These are phyloP conservation scores for Tychaedon coryphoeus DNA, from an alignment of 2,113 vertebrate species.

Conservation along the genomic window DNA sequence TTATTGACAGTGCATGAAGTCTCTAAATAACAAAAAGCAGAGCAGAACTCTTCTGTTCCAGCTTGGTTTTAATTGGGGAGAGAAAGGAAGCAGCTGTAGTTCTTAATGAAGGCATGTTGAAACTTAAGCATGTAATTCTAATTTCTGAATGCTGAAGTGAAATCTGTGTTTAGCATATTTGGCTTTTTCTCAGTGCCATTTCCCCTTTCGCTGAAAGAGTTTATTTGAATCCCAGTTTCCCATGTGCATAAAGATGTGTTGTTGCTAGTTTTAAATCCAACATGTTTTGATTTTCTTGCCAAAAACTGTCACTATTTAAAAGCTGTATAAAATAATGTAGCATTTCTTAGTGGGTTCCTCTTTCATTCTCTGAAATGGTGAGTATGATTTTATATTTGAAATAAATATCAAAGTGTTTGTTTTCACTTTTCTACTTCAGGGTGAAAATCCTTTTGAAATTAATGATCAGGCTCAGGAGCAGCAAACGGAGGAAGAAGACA, in stretches of 20 bases:
- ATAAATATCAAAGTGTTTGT: not conserved
- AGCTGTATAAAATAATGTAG: not conserved
- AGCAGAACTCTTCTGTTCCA: not conserved
- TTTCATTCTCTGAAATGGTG: not conserved
- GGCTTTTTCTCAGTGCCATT: not conserved
- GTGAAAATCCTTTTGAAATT: constrained; percentile 84
- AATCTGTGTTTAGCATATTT: not conserved
- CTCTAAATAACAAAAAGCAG: not conserved
- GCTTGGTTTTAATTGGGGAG: not conserved
- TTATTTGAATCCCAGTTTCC: not conserved
- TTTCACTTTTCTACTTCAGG: constrained; percentile 62
- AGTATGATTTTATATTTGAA: not conserved
- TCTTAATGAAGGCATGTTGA: not conserved
- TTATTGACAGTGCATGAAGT: not conserved
- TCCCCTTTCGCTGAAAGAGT: not conserved
- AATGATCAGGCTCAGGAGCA: constrained; percentile 74
- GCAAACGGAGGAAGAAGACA: constrained; percentile 73
- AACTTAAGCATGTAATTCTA: not conserved
- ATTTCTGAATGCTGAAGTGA: not conserved
- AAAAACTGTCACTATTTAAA: not conserved
- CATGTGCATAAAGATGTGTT: not conserved
- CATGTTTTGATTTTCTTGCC: not conserved
- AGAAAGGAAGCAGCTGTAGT: not conserved
- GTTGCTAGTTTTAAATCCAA: not conserved
- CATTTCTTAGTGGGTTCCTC: not conserved